Percentiles rank a stretch among this genome's conserved stretches.
Evolutionary conservation across 2,113 vertebrate genomes (phyloP).

Genomic region (Sinocyclocheilus anophthalmus): DNA sequence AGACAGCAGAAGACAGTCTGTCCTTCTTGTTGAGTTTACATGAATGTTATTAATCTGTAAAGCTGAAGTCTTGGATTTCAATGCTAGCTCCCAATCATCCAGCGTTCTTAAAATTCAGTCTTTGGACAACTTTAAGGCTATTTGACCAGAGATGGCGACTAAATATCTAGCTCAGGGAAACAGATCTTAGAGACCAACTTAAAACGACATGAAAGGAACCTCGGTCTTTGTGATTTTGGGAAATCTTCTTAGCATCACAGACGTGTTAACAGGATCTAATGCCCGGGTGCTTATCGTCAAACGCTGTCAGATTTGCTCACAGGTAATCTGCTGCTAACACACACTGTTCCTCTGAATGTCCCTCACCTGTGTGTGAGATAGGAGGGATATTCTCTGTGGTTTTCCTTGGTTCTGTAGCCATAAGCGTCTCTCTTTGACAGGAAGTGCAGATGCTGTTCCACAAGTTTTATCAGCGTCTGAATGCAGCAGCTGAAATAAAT

Average conservation of each 20-base stretch:
- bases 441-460: neutral
- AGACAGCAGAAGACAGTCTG: neutral
- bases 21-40: conserved; percentile 9
- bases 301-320: conserved; percentile 17
- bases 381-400: conserved; percentile 7
- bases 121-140: neutral
- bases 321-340: conserved; percentile 39
- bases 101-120: conserved; percentile 7
- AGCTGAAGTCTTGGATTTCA: neutral
- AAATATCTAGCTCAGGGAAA: conserved; percentile 14
- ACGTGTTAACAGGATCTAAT: conserved; percentile 26
- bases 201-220: conserved; percentile 25
- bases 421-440: conserved; percentile 7
- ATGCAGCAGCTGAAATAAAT: neutral
- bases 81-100: conserved; percentile 31
- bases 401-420: neutral
- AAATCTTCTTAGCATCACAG: conserved; percentile 42
- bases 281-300: conserved; percentile 23
- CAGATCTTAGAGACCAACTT: conserved; percentile 22
- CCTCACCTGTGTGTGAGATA: conserved; percentile 33
- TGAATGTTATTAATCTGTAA: conserved; percentile 3
- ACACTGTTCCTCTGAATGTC: neutral
- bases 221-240: conserved; percentile 19
- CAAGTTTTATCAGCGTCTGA: neutral
- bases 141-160: neutral